Base-by-base conservation (phyloP, 2,888 invertebrate species). In the Bugulina stolonifera region DNA sequence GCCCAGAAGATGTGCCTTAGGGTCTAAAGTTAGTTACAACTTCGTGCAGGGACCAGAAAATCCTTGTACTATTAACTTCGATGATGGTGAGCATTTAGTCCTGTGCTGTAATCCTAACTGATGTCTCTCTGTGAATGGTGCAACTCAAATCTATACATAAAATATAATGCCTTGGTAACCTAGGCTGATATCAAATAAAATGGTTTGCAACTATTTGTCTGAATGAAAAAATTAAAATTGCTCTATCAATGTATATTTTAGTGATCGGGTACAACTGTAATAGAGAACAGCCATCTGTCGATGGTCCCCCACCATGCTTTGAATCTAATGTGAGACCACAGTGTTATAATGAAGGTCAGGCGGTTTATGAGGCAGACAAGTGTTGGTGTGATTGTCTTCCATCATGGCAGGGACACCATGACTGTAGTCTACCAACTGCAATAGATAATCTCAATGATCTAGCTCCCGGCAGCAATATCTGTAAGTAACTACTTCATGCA, bases 311-410 rank as follows among this genome's bases (percentile, higher is more conserved):
- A 54, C 70, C 70, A 3, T 70, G 70, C 70, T 43, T 5, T 5
- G 32, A 22, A 23, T 2, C 2, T 3, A 27, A 10, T 54, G 25
- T 70, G 10, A n/a, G 54, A 34, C 52, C 52, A 5, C n/a, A n/a
- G 5, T 70, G 70, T 32, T 25, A 43, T 5, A 70, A 70, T 70
- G 70, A 52, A 23, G 70, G 70, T 3, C 5, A 3, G 2, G 27
- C 70, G 3, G 32, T 5, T 10, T 70, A 54, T 23, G 54, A 54
- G 52, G 70, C 70, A 10, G 54, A 54, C 43, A 70, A 54, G 23
- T 70, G 70, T 52, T 70, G 70, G 70, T 70, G 70, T 54, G 52
- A 70, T 25, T 70, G 70, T 29, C 70, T 52, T 5, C 23, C 5
- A n/a, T n/a, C n/a, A 2, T 70, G 43, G 52, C 52, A 43, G 27